Evolutionary conservation across 2,113 vertebrate species (phyloP), one percentile per base, ranked within the genome.

Genomic region (Toxotes chatareus): DNA sequence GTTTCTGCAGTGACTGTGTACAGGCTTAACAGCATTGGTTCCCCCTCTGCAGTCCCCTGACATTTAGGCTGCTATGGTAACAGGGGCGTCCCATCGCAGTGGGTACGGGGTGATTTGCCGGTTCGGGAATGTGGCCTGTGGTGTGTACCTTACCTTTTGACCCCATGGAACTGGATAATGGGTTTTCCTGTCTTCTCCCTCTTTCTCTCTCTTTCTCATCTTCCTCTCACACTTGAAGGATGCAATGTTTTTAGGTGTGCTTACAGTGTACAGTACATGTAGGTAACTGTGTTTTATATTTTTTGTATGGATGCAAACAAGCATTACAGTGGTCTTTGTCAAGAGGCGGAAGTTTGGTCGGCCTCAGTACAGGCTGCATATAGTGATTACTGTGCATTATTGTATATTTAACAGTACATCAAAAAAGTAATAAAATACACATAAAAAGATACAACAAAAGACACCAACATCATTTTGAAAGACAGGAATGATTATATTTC

Each of bases 21-120:
- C 27, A 27, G 71, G 72, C 73, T 79, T 65, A 47, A 65, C 53
- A 62, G 63, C 80, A 80, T 36, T 38, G 34, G 8, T 47, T 56
- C 31, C 64, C 38, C 42, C 75, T 47, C 68, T 51, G 36, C 32
- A 62, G 69, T 47, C 13, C 59, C 69, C 65, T 92, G 91, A 90
- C 89, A 93, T 92, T 92, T 91, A 4, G 53, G 76, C 90, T 83
- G 73, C 63, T 23, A 61, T 79, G 76, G 88, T 57, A 82, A 86
- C 84, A 6, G n/a, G 32, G 79, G 40, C 17, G 21, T 82, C 69
- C 63, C 42, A 27, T 38, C 47, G 1, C 60, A 1, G 57, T 31
- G 46, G 68, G 72, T 57, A 46, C 76, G 16, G 72, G 75, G 69
- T 47, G 76, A 89, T 87, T 83, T 73, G 47, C 77, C 13, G 11